Evolutionary conservation across 2,113 vertebrate genomes (phyloP), one percentile per base, ranked within the genome.

Genomic region (Galemys pyrenaicus): DNA sequence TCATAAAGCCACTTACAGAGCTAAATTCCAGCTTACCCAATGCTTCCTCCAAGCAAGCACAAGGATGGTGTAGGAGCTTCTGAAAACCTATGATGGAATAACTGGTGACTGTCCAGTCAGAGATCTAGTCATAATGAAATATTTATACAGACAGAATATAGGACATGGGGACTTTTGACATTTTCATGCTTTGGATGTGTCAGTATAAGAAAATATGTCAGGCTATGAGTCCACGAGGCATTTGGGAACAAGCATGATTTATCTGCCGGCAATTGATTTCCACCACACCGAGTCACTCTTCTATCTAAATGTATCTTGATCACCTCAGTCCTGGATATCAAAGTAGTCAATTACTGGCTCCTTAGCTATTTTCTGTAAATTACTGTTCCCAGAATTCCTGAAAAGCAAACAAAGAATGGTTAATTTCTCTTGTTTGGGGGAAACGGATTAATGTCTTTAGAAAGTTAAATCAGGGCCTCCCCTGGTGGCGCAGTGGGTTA

Each of bases 271-370:
- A 56, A 89, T 64, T 2, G 9, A 83, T 88, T 86, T 96, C 85
- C 74, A 75, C 56, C 68, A 87, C 67, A 85, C 49, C 80, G 82
- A 91, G 80, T 81, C 49, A 85, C 44, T 92, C 91, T 86, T 89
- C 94, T 35, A 60, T 89, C 91, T 84, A 94, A 95, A 82, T 86
- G 6, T 58, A 35, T 54, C 94, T 44, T 82, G 88, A 82, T 89
- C 73, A 28, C 49, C 96, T 98, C 97, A 99, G 97, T 99, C 99
- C 96, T 99, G 99, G 90, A 99, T 99, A 96, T 99, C 99, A 97
- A 99, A 99, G 97, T 99, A 99, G 98, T 99, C 99, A 71, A 99
- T 99, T 30, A 98, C 64, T 1, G 99, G 98, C 89, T 99, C 99
- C 97, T 99, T 99, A 51, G 98, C 91, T 73, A 98, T 97, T 97